Conservation (phyloP, 2,888 invertebrate species). For the Zygogramma bicolorata region DNA sequence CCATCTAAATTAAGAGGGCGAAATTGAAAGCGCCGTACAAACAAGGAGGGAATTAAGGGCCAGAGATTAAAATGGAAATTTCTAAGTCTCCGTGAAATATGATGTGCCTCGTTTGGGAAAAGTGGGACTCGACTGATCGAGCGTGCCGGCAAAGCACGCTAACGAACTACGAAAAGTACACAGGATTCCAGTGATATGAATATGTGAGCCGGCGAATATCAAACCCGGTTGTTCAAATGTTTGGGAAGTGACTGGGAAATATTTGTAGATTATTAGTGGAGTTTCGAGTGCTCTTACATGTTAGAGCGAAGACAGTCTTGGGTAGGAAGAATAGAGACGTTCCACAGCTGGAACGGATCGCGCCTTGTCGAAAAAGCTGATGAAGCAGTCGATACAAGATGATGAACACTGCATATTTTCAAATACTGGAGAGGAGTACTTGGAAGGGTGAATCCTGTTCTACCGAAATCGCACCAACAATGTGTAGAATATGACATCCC, state of each 20-base stretch:
- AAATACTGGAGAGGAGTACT: too few species aligned
- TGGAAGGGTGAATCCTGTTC: too few species aligned
- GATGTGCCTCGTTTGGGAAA: constrained; percentile 56
- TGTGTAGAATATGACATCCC: too few species aligned
- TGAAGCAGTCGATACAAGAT: too few species aligned
- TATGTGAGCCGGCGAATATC: background rate
- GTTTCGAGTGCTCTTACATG: too few species aligned
- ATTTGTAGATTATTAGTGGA: background rate
- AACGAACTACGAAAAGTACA: constrained; percentile 1
- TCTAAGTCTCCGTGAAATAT: constrained; percentile 62
- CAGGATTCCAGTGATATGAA: background rate
- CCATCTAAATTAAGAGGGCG: constrained; percentile 34
- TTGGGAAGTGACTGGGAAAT: background rate
- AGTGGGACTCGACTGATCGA: background rate
- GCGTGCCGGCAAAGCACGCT: background rate
- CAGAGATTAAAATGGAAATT: constrained; percentile 61
- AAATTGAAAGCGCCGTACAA: constrained; percentile 16
- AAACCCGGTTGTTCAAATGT: background rate
- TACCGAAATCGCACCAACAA: too few species aligned
- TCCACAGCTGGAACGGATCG: too few species aligned
- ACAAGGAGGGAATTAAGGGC: constrained; percentile 25
- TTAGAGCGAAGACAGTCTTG: too few species aligned
- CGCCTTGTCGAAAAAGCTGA: too few species aligned
- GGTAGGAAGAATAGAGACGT: too few species aligned
- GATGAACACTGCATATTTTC: too few species aligned